phyloP scores from a whole-genome alignment of 1,140 invertebrate genomes.

The Solen grandis region DNA sequence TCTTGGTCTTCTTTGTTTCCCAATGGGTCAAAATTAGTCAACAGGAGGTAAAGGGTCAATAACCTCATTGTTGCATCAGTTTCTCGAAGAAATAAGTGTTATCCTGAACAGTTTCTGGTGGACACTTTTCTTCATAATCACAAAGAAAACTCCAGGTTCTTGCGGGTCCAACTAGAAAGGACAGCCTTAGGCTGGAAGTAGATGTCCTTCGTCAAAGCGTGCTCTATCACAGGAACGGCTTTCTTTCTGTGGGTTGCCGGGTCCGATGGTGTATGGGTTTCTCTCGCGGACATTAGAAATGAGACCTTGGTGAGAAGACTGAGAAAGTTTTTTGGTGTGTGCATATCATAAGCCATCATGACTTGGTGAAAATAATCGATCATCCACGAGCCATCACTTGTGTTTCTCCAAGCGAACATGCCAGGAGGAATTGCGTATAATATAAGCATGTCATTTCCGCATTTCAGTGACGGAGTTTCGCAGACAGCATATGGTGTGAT shows the following conservation, averaged over 20 bases:
- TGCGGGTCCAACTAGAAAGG: not conserved
- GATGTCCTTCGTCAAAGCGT: constrained; percentile 29
- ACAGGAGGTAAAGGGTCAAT: too few species aligned
- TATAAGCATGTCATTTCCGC: constrained; percentile 18
- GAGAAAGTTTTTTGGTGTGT: not conserved
- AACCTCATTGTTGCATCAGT: too few species aligned
- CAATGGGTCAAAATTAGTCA: too few species aligned
- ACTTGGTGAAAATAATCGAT: constrained; percentile 25
- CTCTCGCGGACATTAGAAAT: constrained; percentile 1
- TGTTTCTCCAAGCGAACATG: constrained; percentile 41
- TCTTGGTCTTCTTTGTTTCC: too few species aligned
- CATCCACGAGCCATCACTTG: constrained; percentile 45
- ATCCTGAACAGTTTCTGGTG: too few species aligned
- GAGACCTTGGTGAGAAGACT: constrained; percentile 30
- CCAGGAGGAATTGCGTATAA: constrained; percentile 44
- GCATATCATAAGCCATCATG: constrained; percentile 4
- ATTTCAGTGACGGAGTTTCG: constrained; percentile 27
- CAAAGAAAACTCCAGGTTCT: too few species aligned
- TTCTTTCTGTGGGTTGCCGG: constrained; percentile 6
- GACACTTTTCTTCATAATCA: too few species aligned
- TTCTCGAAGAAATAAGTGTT: too few species aligned
- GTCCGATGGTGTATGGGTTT: not conserved
- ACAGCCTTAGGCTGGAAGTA: constrained; percentile 1
- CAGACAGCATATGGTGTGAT: too few species aligned
- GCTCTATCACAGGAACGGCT: constrained; percentile 36